phyloP scores from a whole-genome alignment of 2,888 invertebrate genomes.

The Harmothoe impar region DNA sequence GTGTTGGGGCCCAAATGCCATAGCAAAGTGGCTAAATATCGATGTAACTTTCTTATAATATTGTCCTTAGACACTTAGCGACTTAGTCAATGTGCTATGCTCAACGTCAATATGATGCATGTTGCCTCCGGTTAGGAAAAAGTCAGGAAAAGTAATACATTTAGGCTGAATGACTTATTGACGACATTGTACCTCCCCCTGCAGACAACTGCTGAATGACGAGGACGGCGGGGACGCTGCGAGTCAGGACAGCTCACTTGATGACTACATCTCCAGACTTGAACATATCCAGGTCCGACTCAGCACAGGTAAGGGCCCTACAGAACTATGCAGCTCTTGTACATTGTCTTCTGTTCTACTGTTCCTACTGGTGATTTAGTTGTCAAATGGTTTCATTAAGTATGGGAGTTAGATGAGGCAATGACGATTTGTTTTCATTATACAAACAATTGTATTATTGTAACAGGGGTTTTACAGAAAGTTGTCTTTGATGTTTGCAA shows the following conservation, averaged over 20 bases:
- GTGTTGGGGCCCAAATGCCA: no score
- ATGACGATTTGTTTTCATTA: background rate
- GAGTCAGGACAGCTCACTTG: constrained; percentile 63
- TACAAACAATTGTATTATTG: background rate
- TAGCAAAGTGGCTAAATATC: no score
- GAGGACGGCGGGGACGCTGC: background rate
- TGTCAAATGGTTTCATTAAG: background rate
- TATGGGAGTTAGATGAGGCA: background rate
- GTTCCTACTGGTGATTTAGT: background rate
- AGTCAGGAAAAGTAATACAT: no score
- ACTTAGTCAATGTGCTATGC: no score
- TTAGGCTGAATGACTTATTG: no score
- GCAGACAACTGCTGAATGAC: constrained; percentile 25
- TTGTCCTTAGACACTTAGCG: no score
- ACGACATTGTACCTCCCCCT: background rate
- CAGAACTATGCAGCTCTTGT: background rate
- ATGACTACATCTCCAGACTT: constrained; percentile 68
- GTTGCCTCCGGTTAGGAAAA: no score
- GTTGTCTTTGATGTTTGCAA: background rate
- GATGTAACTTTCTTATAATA: no score
- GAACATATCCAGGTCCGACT: constrained; percentile 68
- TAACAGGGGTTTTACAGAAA: background rate
- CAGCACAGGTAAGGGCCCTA: constrained; percentile 50
- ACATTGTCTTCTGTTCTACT: background rate
- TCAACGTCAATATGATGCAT: no score